These are phyloP conservation scores for Channa argus DNA, from an alignment of 2,113 vertebrate genomes.

Conservation along the genomic window DNA sequence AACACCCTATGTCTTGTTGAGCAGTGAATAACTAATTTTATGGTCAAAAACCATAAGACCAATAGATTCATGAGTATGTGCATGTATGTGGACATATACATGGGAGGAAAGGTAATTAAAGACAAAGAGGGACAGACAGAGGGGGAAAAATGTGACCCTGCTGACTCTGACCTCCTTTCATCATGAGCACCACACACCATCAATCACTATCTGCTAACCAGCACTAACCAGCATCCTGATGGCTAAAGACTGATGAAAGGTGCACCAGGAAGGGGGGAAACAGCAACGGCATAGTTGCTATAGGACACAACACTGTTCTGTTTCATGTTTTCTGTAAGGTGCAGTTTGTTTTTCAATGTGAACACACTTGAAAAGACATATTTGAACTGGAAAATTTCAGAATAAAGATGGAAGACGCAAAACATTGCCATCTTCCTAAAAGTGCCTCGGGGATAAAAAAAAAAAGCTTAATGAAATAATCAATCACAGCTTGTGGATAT, in stretches of 20 bases:
- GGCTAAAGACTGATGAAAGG: conserved; percentile 63
- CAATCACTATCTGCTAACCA: conserved; percentile 62
- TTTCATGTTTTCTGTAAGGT: conserved; percentile 10
- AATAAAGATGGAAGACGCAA: neutral
- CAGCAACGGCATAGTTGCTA: neutral
- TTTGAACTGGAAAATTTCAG: conserved; percentile 9
- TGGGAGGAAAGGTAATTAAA: conserved; percentile 39
- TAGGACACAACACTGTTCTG: neutral
- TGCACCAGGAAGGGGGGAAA: neutral
- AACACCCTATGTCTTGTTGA: conserved; percentile 9
- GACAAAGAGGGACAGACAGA: conserved; percentile 52
- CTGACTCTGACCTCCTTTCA: conserved; percentile 66
- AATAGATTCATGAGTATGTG: neutral
- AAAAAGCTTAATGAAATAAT: conserved; percentile 41
- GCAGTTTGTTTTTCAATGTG: neutral
- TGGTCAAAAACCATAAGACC: neutral
- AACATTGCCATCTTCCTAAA: conserved; percentile 9
- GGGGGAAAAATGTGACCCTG: conserved; percentile 58
- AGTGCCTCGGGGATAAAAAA: conserved; percentile 21
- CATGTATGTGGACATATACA: neutral
- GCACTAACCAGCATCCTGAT: conserved; percentile 52
- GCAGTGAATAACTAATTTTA: neutral
- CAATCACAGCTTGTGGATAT: conserved; percentile 60
- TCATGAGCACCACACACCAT: conserved; percentile 58
- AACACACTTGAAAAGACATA: neutral